Conservation (phyloP, 2,113 vertebrate species). For the Pholis gunnellus region DNA sequence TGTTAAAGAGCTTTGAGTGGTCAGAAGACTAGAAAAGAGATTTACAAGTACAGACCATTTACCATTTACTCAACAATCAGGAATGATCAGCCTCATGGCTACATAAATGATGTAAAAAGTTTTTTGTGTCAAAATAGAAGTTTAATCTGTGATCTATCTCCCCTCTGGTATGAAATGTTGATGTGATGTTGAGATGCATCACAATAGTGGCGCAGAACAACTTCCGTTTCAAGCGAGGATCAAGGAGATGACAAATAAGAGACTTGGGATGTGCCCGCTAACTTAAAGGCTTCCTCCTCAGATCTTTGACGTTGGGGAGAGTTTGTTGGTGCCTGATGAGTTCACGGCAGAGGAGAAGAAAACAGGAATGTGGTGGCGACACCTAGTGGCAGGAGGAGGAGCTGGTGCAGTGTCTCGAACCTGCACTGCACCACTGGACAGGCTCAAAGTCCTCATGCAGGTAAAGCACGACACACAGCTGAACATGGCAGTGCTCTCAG, state of each 20-base stretch:
- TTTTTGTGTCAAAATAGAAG: no score
- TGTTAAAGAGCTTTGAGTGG: no score
- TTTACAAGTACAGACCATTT: no score
- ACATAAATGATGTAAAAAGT: no score
- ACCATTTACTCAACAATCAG: no score
- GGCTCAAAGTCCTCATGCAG: slow-evolving; percentile 98
- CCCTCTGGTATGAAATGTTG: no score
- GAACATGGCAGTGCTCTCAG: not conserved
- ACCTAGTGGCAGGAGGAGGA: slow-evolving; percentile 95
- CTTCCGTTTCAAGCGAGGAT: no score
- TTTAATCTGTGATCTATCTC: no score
- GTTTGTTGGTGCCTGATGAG: slow-evolving; percentile 94
- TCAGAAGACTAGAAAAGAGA: no score
- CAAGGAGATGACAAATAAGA: not conserved
- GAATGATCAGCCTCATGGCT: no score
- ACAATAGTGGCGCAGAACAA: no score
- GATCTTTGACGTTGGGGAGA: slow-evolving; percentile 98
- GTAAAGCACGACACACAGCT: slow-evolving; percentile 71
- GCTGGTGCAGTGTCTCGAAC: slow-evolving; percentile 95
- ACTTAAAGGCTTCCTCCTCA: slow-evolving; percentile 60
- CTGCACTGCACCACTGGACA: slow-evolving; percentile 94
- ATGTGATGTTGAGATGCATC: no score
- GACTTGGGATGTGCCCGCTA: not conserved
- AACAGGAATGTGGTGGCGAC: slow-evolving; percentile 97
- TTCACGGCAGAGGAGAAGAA: slow-evolving; percentile 96